Base-by-base conservation (phyloP, 1,140 invertebrate species). In the Achatina immaculata region DNA sequence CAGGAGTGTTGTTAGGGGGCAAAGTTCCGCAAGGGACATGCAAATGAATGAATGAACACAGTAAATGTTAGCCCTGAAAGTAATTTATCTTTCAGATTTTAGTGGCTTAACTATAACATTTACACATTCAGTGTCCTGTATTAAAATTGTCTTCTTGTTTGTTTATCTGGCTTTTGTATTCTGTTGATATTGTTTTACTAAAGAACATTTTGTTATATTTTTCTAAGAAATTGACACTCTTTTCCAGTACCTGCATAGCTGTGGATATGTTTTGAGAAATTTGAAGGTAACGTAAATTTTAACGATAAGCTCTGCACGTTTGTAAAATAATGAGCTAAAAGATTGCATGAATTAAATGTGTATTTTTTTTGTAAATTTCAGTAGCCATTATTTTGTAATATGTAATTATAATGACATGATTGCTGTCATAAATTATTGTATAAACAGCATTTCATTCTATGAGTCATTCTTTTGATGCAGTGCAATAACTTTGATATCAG, bases 281-380 rank as follows among this genome's bases (percentile, higher is more conserved):
- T 45, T 73, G 11, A 73, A 73, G 71, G 71, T 62, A 62, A 62
- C 3, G n/a, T n/a, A n/a, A n/a, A n/a, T n/a, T n/a, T n/a, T n/a
- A n/a, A n/a, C n/a, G n/a, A n/a, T 66, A 66, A 9, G 62, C 7
- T 9, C 28, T 66, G 19, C 48, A 24, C 24, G 48, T 51, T 51
- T 51, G 24, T 51, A 14, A 14, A 51, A 51, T 14, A 51, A 24
- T 51, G 11, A 14, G 24, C 11, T 14, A 51, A 51, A 51, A 11
- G 11, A 51, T 14, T 14, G 48, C 11, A 24, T 14, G 11, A 11
- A 51, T 14, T 14, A 51, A 14, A 51, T 24, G 11, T 51, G 11
- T 14, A 51, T 51, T 11, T 51, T 51, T 14, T 51, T 11, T 51
- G 24, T 14, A 51, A 14, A 51, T 51, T 11, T 11, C 11, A 11